Conservation (phyloP, 92 coral and sea anemone genomes). For the Bergia sp. region DNA sequence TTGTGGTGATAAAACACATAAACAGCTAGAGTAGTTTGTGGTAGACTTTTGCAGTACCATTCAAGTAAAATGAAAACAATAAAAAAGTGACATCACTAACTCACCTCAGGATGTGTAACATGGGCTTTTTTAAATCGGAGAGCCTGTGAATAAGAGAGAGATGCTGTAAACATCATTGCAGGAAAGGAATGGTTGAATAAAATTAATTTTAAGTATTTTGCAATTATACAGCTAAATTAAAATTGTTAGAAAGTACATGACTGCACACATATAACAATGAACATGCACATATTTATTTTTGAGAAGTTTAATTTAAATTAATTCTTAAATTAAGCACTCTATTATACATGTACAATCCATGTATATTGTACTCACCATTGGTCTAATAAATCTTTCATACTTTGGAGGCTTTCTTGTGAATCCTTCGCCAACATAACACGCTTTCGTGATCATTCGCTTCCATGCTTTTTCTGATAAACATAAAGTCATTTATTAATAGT, state of each 20-base stretch:
- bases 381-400: conserved; percentile 97
- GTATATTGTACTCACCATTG: conserved; percentile 76
- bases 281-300: too few relatives aligned
- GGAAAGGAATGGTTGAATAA: background rate
- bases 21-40: too few relatives aligned
- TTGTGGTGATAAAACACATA: too few relatives aligned
- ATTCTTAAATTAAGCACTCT: too few relatives aligned
- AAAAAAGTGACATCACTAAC: background rate
- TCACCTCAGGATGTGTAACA: conserved; percentile 98
- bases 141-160: conserved; percentile 54
- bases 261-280: too few relatives aligned
- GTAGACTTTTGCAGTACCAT: too few relatives aligned
- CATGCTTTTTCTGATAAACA: conserved; percentile 84
- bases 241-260: too few relatives aligned
- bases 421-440: conserved; percentile 98
- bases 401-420: conserved; percentile 99
- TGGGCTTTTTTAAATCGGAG: conserved; percentile 95
- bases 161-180: too few relatives aligned
- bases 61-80: background rate
- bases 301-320: too few relatives aligned
- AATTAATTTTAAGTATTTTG: too few relatives aligned
- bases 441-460: conserved; percentile 99
- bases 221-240: too few relatives aligned
- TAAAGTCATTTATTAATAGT: background rate
- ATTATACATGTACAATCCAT: too few relatives aligned